Conservation (phyloP, 1,140 invertebrate genomes). For the Colletes latitarsis region DNA sequence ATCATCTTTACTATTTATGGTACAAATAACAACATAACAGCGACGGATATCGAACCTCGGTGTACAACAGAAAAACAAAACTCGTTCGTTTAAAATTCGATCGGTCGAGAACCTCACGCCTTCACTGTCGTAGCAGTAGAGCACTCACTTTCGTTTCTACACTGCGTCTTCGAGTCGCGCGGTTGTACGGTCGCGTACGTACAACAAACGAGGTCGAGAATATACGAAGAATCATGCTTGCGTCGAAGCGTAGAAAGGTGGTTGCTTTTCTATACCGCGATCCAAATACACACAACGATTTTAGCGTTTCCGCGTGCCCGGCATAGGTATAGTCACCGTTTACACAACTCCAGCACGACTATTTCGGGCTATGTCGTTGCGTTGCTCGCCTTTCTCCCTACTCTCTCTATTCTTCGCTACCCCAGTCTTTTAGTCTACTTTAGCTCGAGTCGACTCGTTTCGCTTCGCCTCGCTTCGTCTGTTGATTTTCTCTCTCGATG, state of each 20-base stretch:
- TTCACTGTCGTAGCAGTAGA: not conserved
- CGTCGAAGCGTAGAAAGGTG: not conserved
- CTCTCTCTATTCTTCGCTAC: conserved; percentile 12
- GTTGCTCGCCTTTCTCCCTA: conserved; percentile 26
- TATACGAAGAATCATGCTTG: conserved; percentile 28
- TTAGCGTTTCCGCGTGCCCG: not conserved
- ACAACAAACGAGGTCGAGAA: not conserved
- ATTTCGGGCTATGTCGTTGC: conserved; percentile 22
- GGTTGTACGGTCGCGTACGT: not conserved
- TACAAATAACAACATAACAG: not conserved
- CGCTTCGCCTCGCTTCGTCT: conserved; percentile 9
- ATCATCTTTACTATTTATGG: not conserved
- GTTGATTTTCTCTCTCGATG: not conserved
- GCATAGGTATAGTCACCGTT: not conserved
- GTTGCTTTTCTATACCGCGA: not conserved
- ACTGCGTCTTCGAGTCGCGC: conserved; percentile 7
- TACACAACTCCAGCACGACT: conserved; percentile 21
- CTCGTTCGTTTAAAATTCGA: not conserved
- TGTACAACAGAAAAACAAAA: not conserved
- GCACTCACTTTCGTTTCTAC: conserved; percentile 16
- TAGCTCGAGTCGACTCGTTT: conserved; percentile 20
- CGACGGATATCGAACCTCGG: not conserved
- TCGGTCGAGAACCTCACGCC: not conserved
- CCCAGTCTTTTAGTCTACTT: conserved; percentile 13
- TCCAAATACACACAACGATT: not conserved